Evolutionary conservation across 2,113 vertebrate genomes (phyloP), one percentile per base, ranked within the genome.

Genomic region (Felis chaus): DNA sequence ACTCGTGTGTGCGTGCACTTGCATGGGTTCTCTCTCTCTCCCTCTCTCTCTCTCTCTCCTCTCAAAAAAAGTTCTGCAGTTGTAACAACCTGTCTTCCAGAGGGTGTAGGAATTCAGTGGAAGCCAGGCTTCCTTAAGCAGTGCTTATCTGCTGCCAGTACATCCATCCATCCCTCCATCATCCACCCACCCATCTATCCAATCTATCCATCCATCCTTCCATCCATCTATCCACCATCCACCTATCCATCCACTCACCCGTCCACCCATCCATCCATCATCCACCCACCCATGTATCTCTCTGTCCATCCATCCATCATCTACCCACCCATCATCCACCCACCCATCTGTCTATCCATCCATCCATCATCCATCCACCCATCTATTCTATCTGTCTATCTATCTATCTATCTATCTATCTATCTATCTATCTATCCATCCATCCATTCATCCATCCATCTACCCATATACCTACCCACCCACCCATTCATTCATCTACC

Each of bases 371-470:
- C 21, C 11, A 61, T 1, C 23, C 7, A 36, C 10, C 53, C 31
- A 36, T 3, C 31, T 6, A 53, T 4, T 41, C 23, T 2, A 25
- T 8, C 27, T 41, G 5, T 41, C 41, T 41, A 83, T 1, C 27
- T 5, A 41, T 3, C 33, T 9, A 45, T 0, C 13, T 1, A 13
- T 25, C 55, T 55, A 55, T 55, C 53, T 15, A 55, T 15, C 53
- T 5, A 18, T 55, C 53, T 36, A 36, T 39, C 39, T 39, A 39
- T 39, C 39, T 10, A 55, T 19, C 53, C 53, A 57, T 57, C 5
- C 5, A 55, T 19, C 3, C 8, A 69, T 0, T 3, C n/a, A 45
- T 4, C 12, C 2, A 57, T 2, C 2, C 11, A 36, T 4, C 1
- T 4, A 29, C 2, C 8, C 3, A 39, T 5, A 7, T 16, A 69